These are phyloP conservation scores for Pterophyllum scalare DNA, from an alignment of 2,113 vertebrate genomes.

Conservation along the genomic window DNA sequence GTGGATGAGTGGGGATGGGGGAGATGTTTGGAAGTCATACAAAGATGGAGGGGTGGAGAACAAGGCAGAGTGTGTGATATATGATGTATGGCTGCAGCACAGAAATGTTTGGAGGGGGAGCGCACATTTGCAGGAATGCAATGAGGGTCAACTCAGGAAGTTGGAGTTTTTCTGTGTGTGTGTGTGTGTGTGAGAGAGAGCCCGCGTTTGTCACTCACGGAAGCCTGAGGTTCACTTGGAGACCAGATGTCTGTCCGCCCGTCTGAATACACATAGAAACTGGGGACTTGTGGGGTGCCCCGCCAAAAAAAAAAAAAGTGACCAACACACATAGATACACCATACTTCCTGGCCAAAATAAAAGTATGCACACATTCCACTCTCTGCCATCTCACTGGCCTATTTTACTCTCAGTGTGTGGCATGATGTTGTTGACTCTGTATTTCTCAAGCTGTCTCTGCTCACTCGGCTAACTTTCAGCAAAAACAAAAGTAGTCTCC, in stretches of 20 bases:
- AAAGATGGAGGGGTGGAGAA: conserved; percentile 30
- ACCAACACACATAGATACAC: not conserved
- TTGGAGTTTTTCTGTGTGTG: conserved; percentile 12
- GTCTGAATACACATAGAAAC: conserved; percentile 45
- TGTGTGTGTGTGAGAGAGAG: no score
- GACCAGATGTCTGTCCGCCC: conserved; percentile 73
- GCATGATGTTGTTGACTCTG: not conserved
- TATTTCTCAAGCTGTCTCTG: not conserved
- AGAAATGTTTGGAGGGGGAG: conserved; percentile 40
- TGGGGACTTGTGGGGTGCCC: conserved; percentile 14
- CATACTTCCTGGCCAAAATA: conserved; percentile 14
- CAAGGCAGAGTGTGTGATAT: conserved; percentile 54
- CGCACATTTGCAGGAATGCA: conserved; percentile 26
- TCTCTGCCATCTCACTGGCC: not conserved
- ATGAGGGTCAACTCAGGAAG: conserved; percentile 52
- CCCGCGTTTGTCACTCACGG: conserved; percentile 5
- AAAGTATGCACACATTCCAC: not conserved
- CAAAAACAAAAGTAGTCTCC: not conserved
- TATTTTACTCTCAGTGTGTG: not conserved
- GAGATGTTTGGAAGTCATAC: conserved; percentile 41
- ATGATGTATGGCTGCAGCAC: conserved; percentile 19
- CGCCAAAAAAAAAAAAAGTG: conserved; percentile 28
- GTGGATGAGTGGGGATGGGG: conserved; percentile 38
- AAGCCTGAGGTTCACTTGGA: conserved; percentile 63
- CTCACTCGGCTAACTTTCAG: not conserved